phyloP scores from a whole-genome alignment of 2,113 vertebrate genomes.

The Vulpes lagopus region DNA sequence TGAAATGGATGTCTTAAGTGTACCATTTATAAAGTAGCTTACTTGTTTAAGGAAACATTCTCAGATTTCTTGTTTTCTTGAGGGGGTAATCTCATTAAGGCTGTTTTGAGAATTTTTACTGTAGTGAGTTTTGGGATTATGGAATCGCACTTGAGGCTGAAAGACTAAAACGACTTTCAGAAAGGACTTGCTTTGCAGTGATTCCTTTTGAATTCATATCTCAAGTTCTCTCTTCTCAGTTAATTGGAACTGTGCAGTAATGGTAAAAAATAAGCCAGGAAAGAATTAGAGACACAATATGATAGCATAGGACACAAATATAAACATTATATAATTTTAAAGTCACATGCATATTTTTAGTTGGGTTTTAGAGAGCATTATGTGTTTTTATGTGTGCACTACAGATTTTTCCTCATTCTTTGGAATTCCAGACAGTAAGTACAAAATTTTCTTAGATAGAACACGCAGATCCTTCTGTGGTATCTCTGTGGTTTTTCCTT shows the following conservation, averaged over 20 bases:
- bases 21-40: conserved; percentile 49
- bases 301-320: conserved; percentile 13
- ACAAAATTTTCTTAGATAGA: neutral
- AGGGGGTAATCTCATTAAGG: conserved; percentile 33
- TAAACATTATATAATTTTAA: neutral
- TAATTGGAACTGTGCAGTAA: conserved; percentile 36
- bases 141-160: conserved; percentile 28
- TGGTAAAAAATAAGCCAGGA: conserved; percentile 34
- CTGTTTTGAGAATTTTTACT: conserved; percentile 27
- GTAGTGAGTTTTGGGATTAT: neutral
- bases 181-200: neutral
- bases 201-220: conserved; percentile 53
- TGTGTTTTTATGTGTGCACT: conserved; percentile 26
- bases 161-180: neutral
- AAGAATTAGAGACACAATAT: conserved; percentile 10
- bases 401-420: conserved; percentile 28
- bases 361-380: conserved; percentile 7
- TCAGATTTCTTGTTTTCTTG: conserved; percentile 53
- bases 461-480: neutral
- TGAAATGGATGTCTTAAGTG: conserved; percentile 35
- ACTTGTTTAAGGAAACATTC: conserved; percentile 44
- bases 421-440: neutral
- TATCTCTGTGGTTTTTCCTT: conserved; percentile 44
- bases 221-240: conserved; percentile 50
- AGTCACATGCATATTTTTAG: neutral